These are phyloP conservation scores for Machimus atricapillus DNA, from an alignment of 2,888 invertebrate genomes.

Conservation along the genomic window DNA sequence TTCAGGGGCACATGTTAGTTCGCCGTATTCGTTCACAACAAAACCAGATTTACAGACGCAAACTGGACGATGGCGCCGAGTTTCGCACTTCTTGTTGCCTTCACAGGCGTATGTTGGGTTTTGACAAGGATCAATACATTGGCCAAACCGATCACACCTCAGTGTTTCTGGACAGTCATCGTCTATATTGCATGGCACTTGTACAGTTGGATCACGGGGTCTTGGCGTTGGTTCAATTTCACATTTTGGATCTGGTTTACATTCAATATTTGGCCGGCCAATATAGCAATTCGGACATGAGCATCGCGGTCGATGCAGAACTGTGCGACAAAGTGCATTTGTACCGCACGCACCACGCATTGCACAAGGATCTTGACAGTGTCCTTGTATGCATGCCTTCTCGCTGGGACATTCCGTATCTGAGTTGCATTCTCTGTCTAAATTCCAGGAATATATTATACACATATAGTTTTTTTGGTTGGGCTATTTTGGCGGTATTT, in stretches of 20 bases:
- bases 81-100: conserved; percentile 86
- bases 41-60: conserved; percentile 91
- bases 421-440: conserved; percentile 87
- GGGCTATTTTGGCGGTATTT: neutral
- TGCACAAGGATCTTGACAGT: conserved; percentile 90
- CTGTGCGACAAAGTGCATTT: conserved; percentile 86
- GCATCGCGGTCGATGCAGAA: conserved; percentile 85
- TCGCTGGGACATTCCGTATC: conserved; percentile 91
- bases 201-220: conserved; percentile 64
- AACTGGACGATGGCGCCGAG: conserved; percentile 81
- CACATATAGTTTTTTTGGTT: conserved; percentile 15
- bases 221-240: conserved; percentile 69
- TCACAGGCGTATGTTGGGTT: conserved; percentile 74
- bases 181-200: conserved; percentile 70
- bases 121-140: conserved; percentile 83
- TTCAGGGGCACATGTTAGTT: conserved; percentile 85
- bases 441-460: conserved; percentile 55
- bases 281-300: conserved; percentile 88
- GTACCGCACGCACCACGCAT: conserved; percentile 87
- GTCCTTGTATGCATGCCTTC: conserved; percentile 88
- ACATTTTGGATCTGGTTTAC: conserved; percentile 82
- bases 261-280: conserved; percentile 81
- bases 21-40: conserved; percentile 85
- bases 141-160: conserved; percentile 76
- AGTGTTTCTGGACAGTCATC: conserved; percentile 77